Percentiles rank a stretch among this genome's conserved stretches.
These are phyloP conservation scores for Sprattus sprattus DNA, from an alignment of 2,113 vertebrate species.

Conservation along the genomic window DNA sequence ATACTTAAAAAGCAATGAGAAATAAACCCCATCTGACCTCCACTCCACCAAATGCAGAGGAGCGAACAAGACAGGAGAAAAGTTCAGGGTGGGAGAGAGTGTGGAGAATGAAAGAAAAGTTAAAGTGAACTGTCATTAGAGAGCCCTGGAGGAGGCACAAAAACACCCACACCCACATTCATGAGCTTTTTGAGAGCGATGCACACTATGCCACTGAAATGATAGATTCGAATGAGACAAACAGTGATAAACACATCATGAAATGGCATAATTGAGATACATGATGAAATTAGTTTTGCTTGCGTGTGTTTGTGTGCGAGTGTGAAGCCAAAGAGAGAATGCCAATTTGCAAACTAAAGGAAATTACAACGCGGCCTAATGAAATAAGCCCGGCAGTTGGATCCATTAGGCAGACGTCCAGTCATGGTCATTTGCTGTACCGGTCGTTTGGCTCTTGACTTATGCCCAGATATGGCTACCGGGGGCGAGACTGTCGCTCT, in stretches of 20 bases:
- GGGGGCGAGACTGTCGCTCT: conserved; percentile 93
- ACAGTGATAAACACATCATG: neutral
- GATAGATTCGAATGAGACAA: no score
- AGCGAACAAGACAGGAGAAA: neutral
- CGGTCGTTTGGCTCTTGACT: conserved; percentile 61
- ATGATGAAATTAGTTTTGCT: neutral
- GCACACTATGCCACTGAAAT: neutral
- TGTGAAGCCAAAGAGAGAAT: neutral
- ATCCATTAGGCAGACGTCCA: neutral
- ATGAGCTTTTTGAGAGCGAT: neutral
- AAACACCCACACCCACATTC: no score
- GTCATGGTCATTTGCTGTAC: neutral
- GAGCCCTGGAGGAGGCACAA: no score
- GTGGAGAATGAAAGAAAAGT: neutral
- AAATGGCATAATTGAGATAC: neutral
- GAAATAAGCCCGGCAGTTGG: neutral
- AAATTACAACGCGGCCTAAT: neutral
- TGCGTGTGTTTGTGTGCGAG: neutral
- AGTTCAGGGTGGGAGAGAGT: neutral
- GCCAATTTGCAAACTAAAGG: neutral
- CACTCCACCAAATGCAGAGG: neutral
- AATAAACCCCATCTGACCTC: neutral
- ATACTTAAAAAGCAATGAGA: neutral
- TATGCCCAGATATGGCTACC: conserved; percentile 84
- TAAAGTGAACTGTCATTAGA: neutral